These are phyloP conservation scores for Diphyllodes magnificus DNA, from an alignment of 2,113 vertebrate genomes.

Conservation along the genomic window DNA sequence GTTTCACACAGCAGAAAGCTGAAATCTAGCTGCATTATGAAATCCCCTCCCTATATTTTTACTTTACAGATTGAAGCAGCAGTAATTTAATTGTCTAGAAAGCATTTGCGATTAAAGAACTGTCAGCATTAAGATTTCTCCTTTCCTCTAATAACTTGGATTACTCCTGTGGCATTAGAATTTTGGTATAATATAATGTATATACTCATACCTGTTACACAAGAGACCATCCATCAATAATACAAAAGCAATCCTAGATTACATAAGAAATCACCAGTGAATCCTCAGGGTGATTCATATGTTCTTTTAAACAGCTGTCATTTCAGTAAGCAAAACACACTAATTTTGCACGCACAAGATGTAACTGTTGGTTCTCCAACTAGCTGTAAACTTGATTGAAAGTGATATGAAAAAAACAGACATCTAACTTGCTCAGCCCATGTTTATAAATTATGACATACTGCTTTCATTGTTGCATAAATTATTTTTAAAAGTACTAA, in stretches of 20 bases:
- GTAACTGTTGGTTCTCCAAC: not conserved
- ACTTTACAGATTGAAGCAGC: not conserved
- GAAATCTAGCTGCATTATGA: not conserved
- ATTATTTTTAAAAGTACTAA: not conserved
- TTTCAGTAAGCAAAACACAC: not conserved
- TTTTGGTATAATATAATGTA: not conserved
- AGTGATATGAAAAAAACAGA: not conserved
- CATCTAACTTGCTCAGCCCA: not conserved
- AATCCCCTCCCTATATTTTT: not conserved
- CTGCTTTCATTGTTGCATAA: not conserved
- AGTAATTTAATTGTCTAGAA: not conserved
- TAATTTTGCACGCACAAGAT: not conserved
- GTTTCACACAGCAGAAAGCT: not conserved
- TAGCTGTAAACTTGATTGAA: not conserved
- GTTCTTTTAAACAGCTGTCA: not conserved
- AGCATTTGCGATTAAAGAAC: not conserved
- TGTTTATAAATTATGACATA: not conserved
- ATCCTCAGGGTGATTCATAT: not conserved
- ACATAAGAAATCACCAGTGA: not conserved
- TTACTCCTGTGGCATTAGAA: not conserved
- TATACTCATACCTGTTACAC: not conserved
- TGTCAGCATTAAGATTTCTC: not conserved
- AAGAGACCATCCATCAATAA: not conserved
- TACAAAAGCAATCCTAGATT: slow-evolving; percentile 6
- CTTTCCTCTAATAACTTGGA: not conserved